phyloP scores from a whole-genome alignment of 2,797 vertebrate species.

The Lacerta agilis region DNA sequence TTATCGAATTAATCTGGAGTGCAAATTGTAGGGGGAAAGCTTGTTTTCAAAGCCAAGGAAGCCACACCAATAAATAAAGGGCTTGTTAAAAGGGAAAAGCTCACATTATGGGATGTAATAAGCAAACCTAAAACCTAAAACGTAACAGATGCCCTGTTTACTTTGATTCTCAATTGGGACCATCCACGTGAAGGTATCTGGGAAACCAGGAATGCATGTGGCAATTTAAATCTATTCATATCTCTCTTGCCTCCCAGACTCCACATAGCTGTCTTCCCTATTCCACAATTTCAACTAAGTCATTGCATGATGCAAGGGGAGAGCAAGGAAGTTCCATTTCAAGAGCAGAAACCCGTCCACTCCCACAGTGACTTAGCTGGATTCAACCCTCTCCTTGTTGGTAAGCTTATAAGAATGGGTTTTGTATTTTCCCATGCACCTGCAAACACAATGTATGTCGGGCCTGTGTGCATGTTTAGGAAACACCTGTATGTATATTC shows the following conservation, averaged over 20 bases:
- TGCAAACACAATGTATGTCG: not conserved
- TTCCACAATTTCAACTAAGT: not conserved
- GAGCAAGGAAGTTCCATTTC: too few relatives aligned
- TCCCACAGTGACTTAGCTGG: too few relatives aligned
- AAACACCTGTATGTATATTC: not conserved
- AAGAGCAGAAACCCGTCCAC: too few relatives aligned
- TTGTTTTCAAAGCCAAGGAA: conserved; percentile 1
- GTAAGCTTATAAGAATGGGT: not conserved
- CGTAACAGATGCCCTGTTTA: not conserved
- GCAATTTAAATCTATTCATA: not conserved
- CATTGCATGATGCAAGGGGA: too few relatives aligned
- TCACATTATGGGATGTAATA: not conserved
- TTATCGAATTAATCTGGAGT: conserved; percentile 37
- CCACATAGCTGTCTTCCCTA: not conserved
- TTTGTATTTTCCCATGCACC: not conserved
- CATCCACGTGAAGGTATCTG: not conserved
- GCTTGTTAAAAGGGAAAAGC: not conserved
- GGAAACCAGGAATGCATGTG: not conserved
- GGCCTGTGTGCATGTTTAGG: not conserved
- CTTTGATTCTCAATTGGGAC: not conserved
- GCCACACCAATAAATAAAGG: conserved; percentile 1
- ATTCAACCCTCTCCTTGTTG: not conserved
- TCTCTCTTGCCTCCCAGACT: not conserved
- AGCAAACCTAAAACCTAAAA: not conserved
- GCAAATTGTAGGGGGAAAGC: conserved; percentile 23